Percentiles rank a stretch among this genome's conserved stretches.
phyloP scores from a whole-genome alignment of 2,797 vertebrate species.

The Neosalanx taihuensis region DNA sequence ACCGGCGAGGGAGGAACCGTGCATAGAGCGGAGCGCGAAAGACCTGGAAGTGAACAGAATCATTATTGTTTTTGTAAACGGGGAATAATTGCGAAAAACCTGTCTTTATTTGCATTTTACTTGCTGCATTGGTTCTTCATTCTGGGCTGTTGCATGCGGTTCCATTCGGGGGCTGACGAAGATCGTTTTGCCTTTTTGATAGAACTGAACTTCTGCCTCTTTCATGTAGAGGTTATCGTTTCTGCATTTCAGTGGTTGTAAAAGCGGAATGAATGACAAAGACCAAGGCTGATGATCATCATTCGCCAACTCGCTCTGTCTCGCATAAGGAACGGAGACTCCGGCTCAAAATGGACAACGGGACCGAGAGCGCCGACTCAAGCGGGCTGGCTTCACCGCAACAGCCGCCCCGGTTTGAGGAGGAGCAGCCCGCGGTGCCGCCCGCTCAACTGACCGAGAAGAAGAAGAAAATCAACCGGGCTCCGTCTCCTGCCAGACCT shows the following conservation, averaged over 20 bases:
- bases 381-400: conserved; percentile 55
- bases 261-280: conserved; percentile 82
- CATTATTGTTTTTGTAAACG: not conserved
- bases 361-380: conserved; percentile 62
- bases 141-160: conserved; percentile 31
- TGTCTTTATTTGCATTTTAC: not conserved
- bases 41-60: conserved; percentile 34
- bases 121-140: conserved; percentile 18
- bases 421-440: conserved; percentile 45
- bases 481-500: conserved; percentile 91
- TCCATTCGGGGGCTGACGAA: conserved; percentile 20
- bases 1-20: conserved; percentile 27
- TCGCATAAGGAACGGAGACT: conserved; percentile 76
- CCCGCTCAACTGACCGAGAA: conserved; percentile 64
- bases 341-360: conserved; percentile 77
- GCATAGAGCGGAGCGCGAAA: conserved; percentile 5
- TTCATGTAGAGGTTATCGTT: conserved; percentile 44
- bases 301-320: conserved; percentile 71
- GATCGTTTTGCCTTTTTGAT: conserved; percentile 41
- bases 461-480: conserved; percentile 88
- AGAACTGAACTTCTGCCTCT: conserved; percentile 55
- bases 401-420: conserved; percentile 50
- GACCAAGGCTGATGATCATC: conserved; percentile 79
- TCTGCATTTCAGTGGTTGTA: conserved; percentile 46
- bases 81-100: not conserved